Base-by-base conservation (phyloP, 64 coral and sea anemone species). In the Stichodactyla mertensii region DNA sequence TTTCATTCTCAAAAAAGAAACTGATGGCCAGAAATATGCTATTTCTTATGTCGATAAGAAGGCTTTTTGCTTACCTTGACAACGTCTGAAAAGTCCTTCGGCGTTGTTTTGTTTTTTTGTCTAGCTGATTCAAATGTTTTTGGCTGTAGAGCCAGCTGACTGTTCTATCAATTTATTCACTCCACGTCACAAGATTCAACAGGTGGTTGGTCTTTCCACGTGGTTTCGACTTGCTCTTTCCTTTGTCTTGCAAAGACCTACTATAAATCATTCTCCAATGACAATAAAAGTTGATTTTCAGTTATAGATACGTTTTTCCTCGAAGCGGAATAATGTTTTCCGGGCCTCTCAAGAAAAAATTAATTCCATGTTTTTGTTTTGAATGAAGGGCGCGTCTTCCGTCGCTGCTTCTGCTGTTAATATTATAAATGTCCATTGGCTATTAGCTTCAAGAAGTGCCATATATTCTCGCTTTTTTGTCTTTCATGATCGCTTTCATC, bases 151-250 rank as follows among this genome's bases (percentile, higher is more conserved):
- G 55, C 83, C 69, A 74, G 69, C 69, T 74, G 69, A 13, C 11
- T 57, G 60, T 14, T 6, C 4, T 11, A 87, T 93, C 26, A 77
- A n/a, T n/a, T n/a, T 61, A 86, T 93, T 87, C 80, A 91, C 84
- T 69, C 87, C 88, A 87, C 89, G 86, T 88, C 85, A 85, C 80
- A 74, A 57, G 26, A 69, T 66, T 24, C 92, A 94, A 89, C 92
- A 94, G 89, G 88, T 90, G 92, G 88, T 91, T 89, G 78, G 45
- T 90, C 28, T n/a, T 52, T 55, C 86, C 92, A 94, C 92, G 92
- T 94, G 88, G 79, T 53, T 77, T 19, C 78, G 57, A 70, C 79
- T 94, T 85, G 66, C 53, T 57, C 28, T 83, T 64, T 58, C 14
- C 51, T 83, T 64, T 94, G 89, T 89, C 87, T 89, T 55, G 3